Evolutionary conservation across 2,888 invertebrate genomes (phyloP), one percentile per base, ranked within the genome.

Genomic region (Protophormia terraenovae): DNA sequence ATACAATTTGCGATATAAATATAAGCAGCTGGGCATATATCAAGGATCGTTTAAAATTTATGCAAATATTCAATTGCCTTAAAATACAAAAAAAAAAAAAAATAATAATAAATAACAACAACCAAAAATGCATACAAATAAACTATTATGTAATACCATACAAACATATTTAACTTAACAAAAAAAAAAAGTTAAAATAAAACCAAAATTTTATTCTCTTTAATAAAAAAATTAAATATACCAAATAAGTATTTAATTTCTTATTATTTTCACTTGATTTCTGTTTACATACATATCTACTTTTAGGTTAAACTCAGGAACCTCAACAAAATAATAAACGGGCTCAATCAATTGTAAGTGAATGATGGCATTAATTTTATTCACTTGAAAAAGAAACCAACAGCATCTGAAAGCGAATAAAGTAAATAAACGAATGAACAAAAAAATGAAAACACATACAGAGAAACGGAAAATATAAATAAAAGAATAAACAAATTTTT

Each of bases 41-140:
- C 29, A 77, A 66, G 77, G 53, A 77, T 77, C 77, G 27, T 73
- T 83, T 78, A n/a, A 41, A 72, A 83, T 73, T 83, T 78, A 83
- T 78, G 72, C 72, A 77, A 71, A 72, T 66, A 77, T 72, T 76
- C 72, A 77, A 77, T 71, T 81, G 81, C 32, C 62, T 81, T 62
- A 10, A 41, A 16, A 53, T n/a, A 16, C n/a, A 38, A 53, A 6
- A 29, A 32, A 64, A 19, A 66, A 41, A 50, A n/a, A 24, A 75
- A 62, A 62, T 19, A 32, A 32, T 50, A 41, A 22, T 10, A 47
- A 10, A 16, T 2, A 24, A 62, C 14, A 22, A 10, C 5, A 14
- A 29, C 29, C 35, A 22, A 67, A 67, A 50, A 32, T 14, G 14
- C 19, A 47, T 19, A 14, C 67, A 50, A 69, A 69, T 50, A 35